Conservation (phyloP, 2,888 invertebrate genomes). For the Eupithecia insigniata region DNA sequence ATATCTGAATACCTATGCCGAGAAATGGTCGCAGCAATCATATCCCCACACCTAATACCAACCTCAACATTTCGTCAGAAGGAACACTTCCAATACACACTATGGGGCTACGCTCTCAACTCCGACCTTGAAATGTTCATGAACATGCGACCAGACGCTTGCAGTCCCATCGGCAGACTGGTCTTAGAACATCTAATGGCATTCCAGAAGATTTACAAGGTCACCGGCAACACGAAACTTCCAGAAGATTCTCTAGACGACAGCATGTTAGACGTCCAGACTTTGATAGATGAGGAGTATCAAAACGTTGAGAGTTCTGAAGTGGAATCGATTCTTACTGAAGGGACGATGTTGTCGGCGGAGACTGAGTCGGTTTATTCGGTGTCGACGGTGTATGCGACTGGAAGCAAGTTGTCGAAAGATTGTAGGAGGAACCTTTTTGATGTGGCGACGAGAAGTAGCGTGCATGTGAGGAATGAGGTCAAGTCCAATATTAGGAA, state of each 20-base stretch:
- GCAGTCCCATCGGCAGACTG: constrained; percentile 82
- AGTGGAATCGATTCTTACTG: constrained; percentile 71
- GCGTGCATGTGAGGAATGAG: constrained; percentile 71
- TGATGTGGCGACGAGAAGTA: constrained; percentile 74
- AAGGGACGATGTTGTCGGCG: constrained; percentile 70
- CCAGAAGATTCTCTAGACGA: constrained; percentile 70
- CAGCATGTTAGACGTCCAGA: constrained; percentile 72
- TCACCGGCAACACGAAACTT: constrained; percentile 58
- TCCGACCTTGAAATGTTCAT: constrained; percentile 84
- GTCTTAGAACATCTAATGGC: constrained; percentile 82
- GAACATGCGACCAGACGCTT: constrained; percentile 84
- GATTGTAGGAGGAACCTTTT: constrained; percentile 76
- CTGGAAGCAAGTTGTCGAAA: constrained; percentile 65
- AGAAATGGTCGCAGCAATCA: constrained; percentile 85
- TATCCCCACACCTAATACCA: constrained; percentile 78
- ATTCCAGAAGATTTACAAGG: constrained; percentile 79
- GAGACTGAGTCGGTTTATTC: constrained; percentile 77
- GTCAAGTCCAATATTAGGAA: constrained; percentile 74
- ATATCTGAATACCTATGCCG: constrained; percentile 86
- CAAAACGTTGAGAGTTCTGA: constrained; percentile 77
- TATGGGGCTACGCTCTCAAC: constrained; percentile 84
- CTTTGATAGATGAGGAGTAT: constrained; percentile 78
- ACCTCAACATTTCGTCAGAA: constrained; percentile 80
- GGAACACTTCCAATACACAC: constrained; percentile 81
- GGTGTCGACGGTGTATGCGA: constrained; percentile 72